Conservation (phyloP, 2,888 invertebrate species). For the Meiosimyza platycephala region DNA sequence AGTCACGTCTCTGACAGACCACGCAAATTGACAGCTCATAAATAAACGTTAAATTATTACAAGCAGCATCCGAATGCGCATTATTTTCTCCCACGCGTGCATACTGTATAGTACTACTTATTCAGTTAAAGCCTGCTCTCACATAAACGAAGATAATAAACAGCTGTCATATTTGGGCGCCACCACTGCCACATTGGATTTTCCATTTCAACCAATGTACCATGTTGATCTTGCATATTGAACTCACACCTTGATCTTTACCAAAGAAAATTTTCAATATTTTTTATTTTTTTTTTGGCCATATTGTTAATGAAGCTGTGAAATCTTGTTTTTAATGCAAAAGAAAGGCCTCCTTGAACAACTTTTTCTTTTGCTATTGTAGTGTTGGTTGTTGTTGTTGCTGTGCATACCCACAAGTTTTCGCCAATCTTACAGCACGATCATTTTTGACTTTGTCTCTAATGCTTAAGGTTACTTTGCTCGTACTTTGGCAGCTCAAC, state of each 20-base stretch:
- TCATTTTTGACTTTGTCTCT: constrained; percentile 45
- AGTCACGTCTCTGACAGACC: constrained; percentile 34
- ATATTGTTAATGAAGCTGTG: constrained; percentile 27
- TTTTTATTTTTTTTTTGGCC: not conserved
- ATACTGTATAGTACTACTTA: too few relatives aligned
- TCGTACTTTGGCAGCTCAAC: constrained; percentile 13
- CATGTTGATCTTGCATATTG: constrained; percentile 8
- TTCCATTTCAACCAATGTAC: not conserved
- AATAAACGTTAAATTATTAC: constrained; percentile 60
- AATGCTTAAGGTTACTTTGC: constrained; percentile 34
- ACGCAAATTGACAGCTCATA: constrained; percentile 59
- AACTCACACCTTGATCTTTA: constrained; percentile 33
- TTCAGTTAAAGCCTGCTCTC: too few relatives aligned
- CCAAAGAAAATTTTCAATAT: constrained; percentile 1
- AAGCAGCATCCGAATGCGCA: not conserved
- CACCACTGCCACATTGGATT: constrained; percentile 15
- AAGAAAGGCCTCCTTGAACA: constrained; percentile 9
- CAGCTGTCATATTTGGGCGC: constrained; percentile 32
- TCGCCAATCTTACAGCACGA: constrained; percentile 32
- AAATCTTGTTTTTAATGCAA: not conserved
- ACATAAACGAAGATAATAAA: not conserved
- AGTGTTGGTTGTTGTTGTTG: constrained; percentile 10
- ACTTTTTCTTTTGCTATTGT: constrained; percentile 9
- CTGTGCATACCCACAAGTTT: constrained; percentile 17
- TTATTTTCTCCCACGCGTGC: too few relatives aligned